Base-by-base conservation (phyloP, 2,113 vertebrate species). In the Solea solea region DNA sequence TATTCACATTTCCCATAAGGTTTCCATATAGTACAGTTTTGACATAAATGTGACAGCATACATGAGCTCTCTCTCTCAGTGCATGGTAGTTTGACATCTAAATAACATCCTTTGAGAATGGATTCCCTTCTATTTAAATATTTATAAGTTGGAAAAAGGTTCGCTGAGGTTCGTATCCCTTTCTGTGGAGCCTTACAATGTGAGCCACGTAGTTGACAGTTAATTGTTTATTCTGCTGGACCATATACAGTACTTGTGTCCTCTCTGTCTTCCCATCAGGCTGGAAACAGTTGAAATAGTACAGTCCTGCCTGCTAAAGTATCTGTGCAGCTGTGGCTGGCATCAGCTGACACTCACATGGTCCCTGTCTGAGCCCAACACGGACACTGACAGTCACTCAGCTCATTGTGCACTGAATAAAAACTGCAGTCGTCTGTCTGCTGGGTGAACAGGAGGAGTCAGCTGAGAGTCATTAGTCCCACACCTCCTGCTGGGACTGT, bases 391-490 rank as follows among this genome's bases (percentile, higher is more conserved):
- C 72, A 60, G 57, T 76, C 80, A 67, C 78, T 71, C 72, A n/a
- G n/a, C n/a, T n/a, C n/a, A n/a, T n/a, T n/a, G n/a, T n/a, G n/a
- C n/a, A n/a, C n/a, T n/a, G n/a, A n/a, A n/a, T n/a, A n/a, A n/a
- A n/a, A n/a, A n/a, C n/a, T n/a, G n/a, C n/a, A n/a, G n/a, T n/a
- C n/a, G n/a, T n/a, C n/a, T n/a, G 9, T 45, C 25, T n/a, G 55
- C 45, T 7, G 2, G 0, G 21, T 51, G 64, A 69, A 75, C 50
- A 61, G 72, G 54, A 16, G 40, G 1, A 72, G 77, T 80, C 82
- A 73, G 65, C 77, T 84, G 72, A 76, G 14, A 4, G 73, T 69
- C 67, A n/a, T n/a, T n/a, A n/a, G n/a, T n/a, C n/a, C n/a, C n/a
- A n/a, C n/a, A n/a, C n/a, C n/a, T n/a, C n/a, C n/a, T n/a, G n/a